Percentiles rank a stretch among this genome's conserved stretches.
These are phyloP conservation scores for Lophotis ruficrista DNA, from an alignment of 2,113 vertebrate genomes.

Conservation along the genomic window DNA sequence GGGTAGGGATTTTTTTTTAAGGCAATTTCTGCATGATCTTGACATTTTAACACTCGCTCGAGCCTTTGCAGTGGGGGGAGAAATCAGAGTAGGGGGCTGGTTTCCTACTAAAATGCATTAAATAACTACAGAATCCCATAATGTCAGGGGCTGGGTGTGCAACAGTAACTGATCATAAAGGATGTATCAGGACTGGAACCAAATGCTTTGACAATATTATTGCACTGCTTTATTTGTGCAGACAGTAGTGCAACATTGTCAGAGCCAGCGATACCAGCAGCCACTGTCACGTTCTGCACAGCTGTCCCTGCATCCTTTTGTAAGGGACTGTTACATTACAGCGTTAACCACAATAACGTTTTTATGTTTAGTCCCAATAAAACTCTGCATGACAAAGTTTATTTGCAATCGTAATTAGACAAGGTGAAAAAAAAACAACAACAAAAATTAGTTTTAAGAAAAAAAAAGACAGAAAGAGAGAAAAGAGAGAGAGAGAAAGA, in stretches of 20 bases:
- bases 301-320: slow-evolving; percentile 66
- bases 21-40: background rate
- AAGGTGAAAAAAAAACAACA: slow-evolving; percentile 12
- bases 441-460: slow-evolving; percentile 16
- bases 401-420: slow-evolving; percentile 50
- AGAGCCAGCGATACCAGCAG: slow-evolving; percentile 89
- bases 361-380: slow-evolving; percentile 51
- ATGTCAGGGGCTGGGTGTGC: slow-evolving; percentile 56
- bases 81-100: slow-evolving; percentile 11
- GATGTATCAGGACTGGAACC: slow-evolving; percentile 79
- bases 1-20: background rate
- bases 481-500: background rate
- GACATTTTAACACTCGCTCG: background rate
- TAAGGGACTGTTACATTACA: slow-evolving; percentile 51
- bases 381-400: slow-evolving; percentile 55
- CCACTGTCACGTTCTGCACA: slow-evolving; percentile 60
- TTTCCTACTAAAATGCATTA: slow-evolving; percentile 31
- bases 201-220: slow-evolving; percentile 98
- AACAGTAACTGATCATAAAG: slow-evolving; percentile 64
- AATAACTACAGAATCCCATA: slow-evolving; percentile 29
- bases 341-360: slow-evolving; percentile 49
- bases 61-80: background rate
- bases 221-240: slow-evolving; percentile 93
- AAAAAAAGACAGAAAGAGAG: background rate
- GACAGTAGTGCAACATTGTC: slow-evolving; percentile 97